Base-by-base conservation (phyloP, 1,140 invertebrate species). In the Acromyrmex echinatior region DNA sequence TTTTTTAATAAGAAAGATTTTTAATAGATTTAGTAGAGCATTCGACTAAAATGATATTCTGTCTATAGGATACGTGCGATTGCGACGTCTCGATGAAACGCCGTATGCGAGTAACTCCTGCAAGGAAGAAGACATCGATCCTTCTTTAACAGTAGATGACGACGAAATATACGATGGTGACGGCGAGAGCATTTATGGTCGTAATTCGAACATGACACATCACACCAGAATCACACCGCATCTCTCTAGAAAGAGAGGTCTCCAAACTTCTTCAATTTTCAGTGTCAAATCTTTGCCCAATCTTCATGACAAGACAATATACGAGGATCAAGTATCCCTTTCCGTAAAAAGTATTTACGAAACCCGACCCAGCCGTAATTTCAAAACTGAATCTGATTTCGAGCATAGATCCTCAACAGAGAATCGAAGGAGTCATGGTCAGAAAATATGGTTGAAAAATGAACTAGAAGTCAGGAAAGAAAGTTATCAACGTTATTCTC, bases 41-140 rank as follows among this genome's bases (percentile, higher is more conserved):
- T 58, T 60, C 0, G 1, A 7, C 6, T 53, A 51, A 45, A 82
- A 58, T 73, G 18, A 68, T 28, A 53, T 80, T 94, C 2, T 86
- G 84, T 94, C 68, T 28, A 3, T 92, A 97, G 96, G 96, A n/a
- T 96, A 96, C 77, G 95, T 96, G 3, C 95, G 96, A 82, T 93
- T 97, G 18, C 96, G 95, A 84, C 94, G 95, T 86, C 87, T 96
- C 65, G 96, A 96, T 86, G 94, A 96, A 25, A 92, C 95, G 14
- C 81, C 87, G 0, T 73, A 86, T 2, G 12, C 39, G 78, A 95
- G 95, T 87, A 96, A 95, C 51, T 91, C 88, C 0, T 73, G 92
- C 9, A 92, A 90, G 0, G 94, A 95, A 86, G 94, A 95, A 1
- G 53, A 91, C 7, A 31, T 79, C 6, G 74, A 86, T 3, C 45